Conservation (phyloP, 2,888 invertebrate genomes). For the Disparrhopalites patrizii region DNA sequence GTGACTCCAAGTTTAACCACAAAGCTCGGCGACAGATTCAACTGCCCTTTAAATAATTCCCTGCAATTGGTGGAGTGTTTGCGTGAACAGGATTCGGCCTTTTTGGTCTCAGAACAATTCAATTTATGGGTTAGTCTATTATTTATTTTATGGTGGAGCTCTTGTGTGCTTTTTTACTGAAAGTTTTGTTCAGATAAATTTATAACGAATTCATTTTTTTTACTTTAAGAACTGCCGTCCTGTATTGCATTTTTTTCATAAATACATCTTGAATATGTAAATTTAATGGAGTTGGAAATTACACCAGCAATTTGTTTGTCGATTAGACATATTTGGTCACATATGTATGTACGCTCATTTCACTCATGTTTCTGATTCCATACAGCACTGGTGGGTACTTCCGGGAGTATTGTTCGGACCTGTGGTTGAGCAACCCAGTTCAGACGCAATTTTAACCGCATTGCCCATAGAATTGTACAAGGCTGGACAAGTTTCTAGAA, state of each 20-base stretch:
- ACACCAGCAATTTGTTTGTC: background rate
- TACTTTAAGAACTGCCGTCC: too few relatives aligned
- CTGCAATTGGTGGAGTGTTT: constrained; percentile 21
- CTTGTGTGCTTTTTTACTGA: too few relatives aligned
- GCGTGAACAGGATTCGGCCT: constrained; percentile 17
- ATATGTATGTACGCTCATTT: too few relatives aligned
- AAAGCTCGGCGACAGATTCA: constrained; percentile 20
- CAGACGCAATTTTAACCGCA: constrained; percentile 19
- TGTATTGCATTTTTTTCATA: too few relatives aligned
- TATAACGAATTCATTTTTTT: too few relatives aligned
- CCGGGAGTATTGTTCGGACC: constrained; percentile 28
- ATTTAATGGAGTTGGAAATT: too few relatives aligned
- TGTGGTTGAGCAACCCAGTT: constrained; percentile 19
- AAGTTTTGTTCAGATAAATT: too few relatives aligned
- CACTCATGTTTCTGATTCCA: too few relatives aligned
- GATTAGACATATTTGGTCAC: background rate
- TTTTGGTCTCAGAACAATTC: constrained; percentile 26
- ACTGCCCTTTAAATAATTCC: constrained; percentile 23
- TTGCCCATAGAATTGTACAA: constrained; percentile 13
- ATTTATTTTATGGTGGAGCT: background rate
- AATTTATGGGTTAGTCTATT: constrained; percentile 30
- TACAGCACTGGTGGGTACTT: constrained; percentile 29
- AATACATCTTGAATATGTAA: too few relatives aligned
- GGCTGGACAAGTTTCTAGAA: constrained; percentile 21
- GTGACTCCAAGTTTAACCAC: constrained; percentile 26